A percentile compares a stretch with the other conserved stretches of the same genome.
Evolutionary conservation across 2,888 invertebrate species (phyloP).

Genomic region (Ophion ellenae): DNA sequence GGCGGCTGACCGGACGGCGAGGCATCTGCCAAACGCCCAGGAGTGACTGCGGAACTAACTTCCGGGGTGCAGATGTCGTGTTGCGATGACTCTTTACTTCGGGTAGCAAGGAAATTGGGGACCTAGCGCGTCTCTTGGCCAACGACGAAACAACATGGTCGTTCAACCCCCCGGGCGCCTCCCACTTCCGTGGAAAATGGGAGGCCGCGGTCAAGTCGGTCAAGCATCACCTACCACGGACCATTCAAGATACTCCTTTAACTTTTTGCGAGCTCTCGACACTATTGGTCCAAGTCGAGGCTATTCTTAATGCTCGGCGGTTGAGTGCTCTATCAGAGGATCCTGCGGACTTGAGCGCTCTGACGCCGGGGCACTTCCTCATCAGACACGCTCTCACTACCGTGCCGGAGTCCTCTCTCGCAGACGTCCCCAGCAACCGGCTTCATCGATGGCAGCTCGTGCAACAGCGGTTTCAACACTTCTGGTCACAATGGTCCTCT

Average conservation of each 20-base stretch:
- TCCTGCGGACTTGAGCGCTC: neutral
- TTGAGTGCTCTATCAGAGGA: neutral
- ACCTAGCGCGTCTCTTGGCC: neutral
- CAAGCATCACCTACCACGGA: neutral
- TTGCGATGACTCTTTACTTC: neutral
- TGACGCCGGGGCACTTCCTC: conserved; percentile 2
- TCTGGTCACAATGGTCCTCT: conserved; percentile 18
- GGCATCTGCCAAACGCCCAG: conserved; percentile 44
- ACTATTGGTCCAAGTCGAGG: neutral
- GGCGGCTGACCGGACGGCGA: conserved; percentile 66
- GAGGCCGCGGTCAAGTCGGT: conserved; percentile 3
- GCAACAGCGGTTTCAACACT: conserved; percentile 27
- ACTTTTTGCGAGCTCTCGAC: neutral
- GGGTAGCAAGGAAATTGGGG: neutral
- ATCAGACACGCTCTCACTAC: neutral
- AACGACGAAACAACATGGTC: neutral
- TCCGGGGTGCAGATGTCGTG: neutral
- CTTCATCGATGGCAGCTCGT: neutral
- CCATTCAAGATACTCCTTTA: neutral
- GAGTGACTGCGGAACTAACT: conserved; percentile 17
- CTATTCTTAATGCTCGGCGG: no score
- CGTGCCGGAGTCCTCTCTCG: neutral
- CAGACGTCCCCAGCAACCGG: neutral
- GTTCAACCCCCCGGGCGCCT: neutral
- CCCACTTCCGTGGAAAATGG: neutral